Evolutionary conservation across 2,113 vertebrate species (phyloP).

Genomic region (Tachuris rubrigastra): DNA sequence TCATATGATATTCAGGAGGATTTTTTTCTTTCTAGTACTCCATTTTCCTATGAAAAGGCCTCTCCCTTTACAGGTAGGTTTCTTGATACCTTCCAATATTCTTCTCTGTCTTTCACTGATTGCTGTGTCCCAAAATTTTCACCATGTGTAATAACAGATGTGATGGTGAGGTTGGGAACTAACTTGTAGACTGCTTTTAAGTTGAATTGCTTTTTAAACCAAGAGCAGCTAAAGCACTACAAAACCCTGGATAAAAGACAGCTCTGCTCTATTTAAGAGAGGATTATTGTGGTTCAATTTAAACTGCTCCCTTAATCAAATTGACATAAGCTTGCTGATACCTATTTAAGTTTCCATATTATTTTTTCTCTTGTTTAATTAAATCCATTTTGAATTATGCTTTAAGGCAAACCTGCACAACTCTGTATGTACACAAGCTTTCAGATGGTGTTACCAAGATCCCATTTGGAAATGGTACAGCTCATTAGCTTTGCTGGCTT

Average conservation of each 20-base stretch:
- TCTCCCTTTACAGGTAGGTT: background rate
- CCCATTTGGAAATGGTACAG: slow-evolving; percentile 56
- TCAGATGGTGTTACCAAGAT: slow-evolving; percentile 46
- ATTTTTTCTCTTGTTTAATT: slow-evolving; percentile 38
- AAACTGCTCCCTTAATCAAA: slow-evolving; percentile 21
- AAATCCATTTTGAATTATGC: background rate
- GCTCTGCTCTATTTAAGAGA: background rate
- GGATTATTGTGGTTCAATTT: slow-evolving; percentile 29
- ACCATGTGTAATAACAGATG: background rate
- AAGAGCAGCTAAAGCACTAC: background rate
- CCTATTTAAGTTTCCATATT: slow-evolving; percentile 27
- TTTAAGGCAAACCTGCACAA: slow-evolving; percentile 31
- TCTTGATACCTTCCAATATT: background rate
- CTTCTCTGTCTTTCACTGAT: background rate
- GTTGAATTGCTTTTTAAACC: background rate
- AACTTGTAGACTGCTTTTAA: background rate
- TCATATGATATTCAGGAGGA: background rate
- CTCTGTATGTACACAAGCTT: slow-evolving; percentile 21
- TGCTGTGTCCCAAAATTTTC: background rate
- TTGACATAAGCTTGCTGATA: slow-evolving; percentile 14
- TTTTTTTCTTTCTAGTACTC: background rate
- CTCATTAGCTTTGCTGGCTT: slow-evolving; percentile 62
- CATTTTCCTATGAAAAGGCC: background rate
- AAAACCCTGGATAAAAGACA: background rate
- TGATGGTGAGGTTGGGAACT: background rate